Evolutionary conservation across 1,140 invertebrate genomes (phyloP).

Genomic region (Aricia agestis): DNA sequence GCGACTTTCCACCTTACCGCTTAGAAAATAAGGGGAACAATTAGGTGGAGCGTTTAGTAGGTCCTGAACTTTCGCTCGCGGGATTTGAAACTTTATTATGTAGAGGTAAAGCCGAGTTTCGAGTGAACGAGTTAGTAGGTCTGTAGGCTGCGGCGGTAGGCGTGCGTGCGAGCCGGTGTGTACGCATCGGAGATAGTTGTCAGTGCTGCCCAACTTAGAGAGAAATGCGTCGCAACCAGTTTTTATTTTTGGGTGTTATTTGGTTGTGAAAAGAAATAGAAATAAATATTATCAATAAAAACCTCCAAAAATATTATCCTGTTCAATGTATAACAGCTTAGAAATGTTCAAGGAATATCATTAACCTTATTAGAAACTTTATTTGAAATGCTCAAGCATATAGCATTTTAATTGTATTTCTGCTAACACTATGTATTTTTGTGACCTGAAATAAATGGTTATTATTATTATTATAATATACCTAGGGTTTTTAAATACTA

Average conservation of each 20-base stretch:
- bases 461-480: too few species aligned
- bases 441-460: too few species aligned
- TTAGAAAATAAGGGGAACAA: not conserved
- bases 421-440: too few species aligned
- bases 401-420: too few species aligned
- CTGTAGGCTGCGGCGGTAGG: constrained; percentile 64
- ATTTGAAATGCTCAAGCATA: too few species aligned
- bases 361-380: too few species aligned
- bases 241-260: constrained; percentile 14
- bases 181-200: constrained; percentile 67
- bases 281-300: too few species aligned
- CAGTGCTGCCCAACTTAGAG: constrained; percentile 50
- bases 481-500: too few species aligned
- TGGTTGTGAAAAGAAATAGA: not conserved
- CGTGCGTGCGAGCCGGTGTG: constrained; percentile 44
- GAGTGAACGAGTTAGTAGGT: constrained; percentile 64
- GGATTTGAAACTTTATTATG: constrained; percentile 34
- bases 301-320: too few species aligned
- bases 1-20: constrained; percentile 27
- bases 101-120: constrained; percentile 10
- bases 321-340: too few species aligned
- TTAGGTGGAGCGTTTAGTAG: not conserved
- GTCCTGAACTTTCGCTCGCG: not conserved
- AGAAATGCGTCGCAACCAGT: constrained; percentile 61
- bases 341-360: too few species aligned